These are phyloP conservation scores for Camponotus vicinus DNA, from an alignment of 1,140 invertebrate species.

Conservation along the genomic window DNA sequence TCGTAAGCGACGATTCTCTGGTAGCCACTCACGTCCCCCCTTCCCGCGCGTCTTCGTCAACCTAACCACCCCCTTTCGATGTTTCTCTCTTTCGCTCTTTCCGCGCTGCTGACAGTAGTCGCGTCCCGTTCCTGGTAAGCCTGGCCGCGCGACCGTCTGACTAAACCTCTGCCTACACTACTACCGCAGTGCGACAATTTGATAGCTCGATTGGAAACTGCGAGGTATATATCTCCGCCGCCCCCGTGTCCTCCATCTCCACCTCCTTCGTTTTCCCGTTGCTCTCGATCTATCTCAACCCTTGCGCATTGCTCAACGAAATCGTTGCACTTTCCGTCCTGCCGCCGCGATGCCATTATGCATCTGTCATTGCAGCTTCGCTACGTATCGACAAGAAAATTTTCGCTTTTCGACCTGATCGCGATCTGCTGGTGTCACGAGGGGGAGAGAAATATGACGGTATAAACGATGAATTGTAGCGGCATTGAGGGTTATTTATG, in stretches of 20 bases:
- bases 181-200: slow-evolving; percentile 82
- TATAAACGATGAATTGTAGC: slow-evolving; percentile 65
- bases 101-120: slow-evolving; percentile 72
- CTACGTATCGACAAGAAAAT: slow-evolving; percentile 55
- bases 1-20: slow-evolving; percentile 70
- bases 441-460: slow-evolving; percentile 18
- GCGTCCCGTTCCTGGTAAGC: slow-evolving; percentile 53
- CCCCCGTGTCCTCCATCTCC: background rate
- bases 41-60: slow-evolving; percentile 4
- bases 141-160: slow-evolving; percentile 44
- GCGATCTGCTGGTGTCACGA: slow-evolving; percentile 53
- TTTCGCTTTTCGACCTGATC: slow-evolving; percentile 47
- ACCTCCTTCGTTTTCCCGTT: background rate
- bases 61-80: slow-evolving; percentile 60
- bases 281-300: background rate
- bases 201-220: slow-evolving; percentile 77
- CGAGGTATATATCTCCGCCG: slow-evolving; percentile 61
- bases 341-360: slow-evolving; percentile 63
- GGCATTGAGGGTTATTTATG: slow-evolving; percentile 40
- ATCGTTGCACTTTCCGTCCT: slow-evolving; percentile 69
- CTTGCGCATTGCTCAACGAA: slow-evolving; percentile 36
- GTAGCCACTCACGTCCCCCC: slow-evolving; percentile 63
- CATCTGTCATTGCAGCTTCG: slow-evolving; percentile 15
- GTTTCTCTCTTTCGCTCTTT: slow-evolving; percentile 66
- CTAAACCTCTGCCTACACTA: slow-evolving; percentile 76